phyloP scores from a whole-genome alignment of 2,797 vertebrate genomes.

The Nyctibius grandis region DNA sequence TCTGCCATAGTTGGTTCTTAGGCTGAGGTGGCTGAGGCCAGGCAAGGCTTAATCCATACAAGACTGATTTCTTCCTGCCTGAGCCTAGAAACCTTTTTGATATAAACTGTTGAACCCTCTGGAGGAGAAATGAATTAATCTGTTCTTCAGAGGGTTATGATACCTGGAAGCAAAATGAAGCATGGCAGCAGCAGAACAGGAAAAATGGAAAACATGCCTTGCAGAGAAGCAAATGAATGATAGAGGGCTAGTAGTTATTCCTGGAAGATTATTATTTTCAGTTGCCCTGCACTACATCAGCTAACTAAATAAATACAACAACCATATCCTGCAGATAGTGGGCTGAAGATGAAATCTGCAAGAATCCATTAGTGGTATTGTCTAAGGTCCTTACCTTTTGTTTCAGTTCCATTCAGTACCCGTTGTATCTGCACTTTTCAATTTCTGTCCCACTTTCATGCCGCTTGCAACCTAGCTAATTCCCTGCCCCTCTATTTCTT shows the following conservation, averaged over 20 bases:
- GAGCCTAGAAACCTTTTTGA: neutral
- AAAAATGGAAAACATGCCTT: neutral
- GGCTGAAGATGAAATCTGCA: neutral
- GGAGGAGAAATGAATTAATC: neutral
- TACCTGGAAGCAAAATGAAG: neutral
- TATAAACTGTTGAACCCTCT: neutral
- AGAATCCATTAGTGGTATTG: neutral
- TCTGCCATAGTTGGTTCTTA: neutral
- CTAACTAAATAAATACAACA: neutral
- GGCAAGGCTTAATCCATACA: neutral
- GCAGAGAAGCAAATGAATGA: neutral
- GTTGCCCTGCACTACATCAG: neutral
- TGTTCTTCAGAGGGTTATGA: neutral
- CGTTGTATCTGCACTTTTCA: neutral
- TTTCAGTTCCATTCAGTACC: neutral
- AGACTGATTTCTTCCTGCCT: neutral
- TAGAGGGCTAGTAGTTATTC: neutral
- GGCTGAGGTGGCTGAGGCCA: neutral
- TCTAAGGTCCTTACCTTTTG: neutral
- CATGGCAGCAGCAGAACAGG: neutral
- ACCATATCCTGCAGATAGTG: neutral
- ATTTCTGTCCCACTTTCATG: neutral
- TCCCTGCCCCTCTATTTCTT: neutral
- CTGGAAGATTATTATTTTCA: neutral
- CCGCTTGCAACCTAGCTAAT: neutral